phyloP scores from a whole-genome alignment of 53 echinoderm and acorn worm species.

The Crossaster papposus region DNA sequence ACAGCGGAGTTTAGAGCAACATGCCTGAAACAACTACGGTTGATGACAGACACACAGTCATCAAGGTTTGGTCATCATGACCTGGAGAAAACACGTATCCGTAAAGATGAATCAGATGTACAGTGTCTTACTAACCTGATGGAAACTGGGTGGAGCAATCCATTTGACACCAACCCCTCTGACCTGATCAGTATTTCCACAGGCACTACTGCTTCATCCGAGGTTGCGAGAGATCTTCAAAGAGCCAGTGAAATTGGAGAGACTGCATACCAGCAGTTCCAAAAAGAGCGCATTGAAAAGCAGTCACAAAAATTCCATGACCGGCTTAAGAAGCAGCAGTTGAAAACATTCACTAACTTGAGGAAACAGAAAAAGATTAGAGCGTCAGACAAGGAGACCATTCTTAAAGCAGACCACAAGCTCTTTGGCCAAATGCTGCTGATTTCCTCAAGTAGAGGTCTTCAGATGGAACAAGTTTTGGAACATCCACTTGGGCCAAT shows the following conservation, averaged over 20 bases:
- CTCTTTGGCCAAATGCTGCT: slow-evolving; percentile 60
- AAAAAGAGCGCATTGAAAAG: background rate
- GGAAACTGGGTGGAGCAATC: slow-evolving; percentile 58
- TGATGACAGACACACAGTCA: background rate
- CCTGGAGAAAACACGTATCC: slow-evolving; percentile 49
- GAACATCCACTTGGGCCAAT: no score
- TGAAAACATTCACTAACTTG: slow-evolving; percentile 12
- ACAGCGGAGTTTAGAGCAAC: slow-evolving; percentile 18
- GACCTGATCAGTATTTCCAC: slow-evolving; percentile 17
- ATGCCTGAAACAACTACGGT: background rate
- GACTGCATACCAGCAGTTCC: slow-evolving; percentile 11
- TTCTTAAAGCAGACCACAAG: slow-evolving; percentile 56
- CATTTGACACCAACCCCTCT: slow-evolving; percentile 2
- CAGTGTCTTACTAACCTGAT: slow-evolving; percentile 41
- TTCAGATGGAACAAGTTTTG: no score
- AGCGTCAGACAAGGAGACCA: slow-evolving; percentile 39
- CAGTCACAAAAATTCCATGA: slow-evolving; percentile 13
- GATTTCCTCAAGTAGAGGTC: no score
- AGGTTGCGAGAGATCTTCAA: slow-evolving; percentile 7
- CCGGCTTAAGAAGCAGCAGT: background rate
- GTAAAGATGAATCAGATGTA: slow-evolving; percentile 61
- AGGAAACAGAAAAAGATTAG: background rate
- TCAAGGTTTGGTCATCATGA: slow-evolving; percentile 30
- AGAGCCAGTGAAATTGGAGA: slow-evolving; percentile 5
- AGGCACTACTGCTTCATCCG: background rate